These are phyloP conservation scores for Anomalospiza imberbis DNA, from an alignment of 2,797 vertebrate genomes.

Conservation along the genomic window DNA sequence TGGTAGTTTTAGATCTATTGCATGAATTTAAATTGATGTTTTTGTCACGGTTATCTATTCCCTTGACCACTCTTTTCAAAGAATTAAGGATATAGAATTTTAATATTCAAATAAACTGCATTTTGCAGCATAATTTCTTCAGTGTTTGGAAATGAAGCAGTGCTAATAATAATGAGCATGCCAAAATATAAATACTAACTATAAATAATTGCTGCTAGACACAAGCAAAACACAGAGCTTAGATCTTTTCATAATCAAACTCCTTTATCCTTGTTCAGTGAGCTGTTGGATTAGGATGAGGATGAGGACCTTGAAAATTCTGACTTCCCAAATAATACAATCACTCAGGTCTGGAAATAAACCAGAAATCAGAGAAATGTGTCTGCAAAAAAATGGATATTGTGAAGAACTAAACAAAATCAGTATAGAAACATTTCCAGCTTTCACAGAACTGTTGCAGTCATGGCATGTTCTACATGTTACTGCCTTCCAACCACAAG, in stretches of 20 bases:
- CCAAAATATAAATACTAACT: constrained; percentile 38
- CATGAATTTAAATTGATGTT: constrained; percentile 71
- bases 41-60: constrained; percentile 70
- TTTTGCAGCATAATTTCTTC: constrained; percentile 49
- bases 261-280: constrained; percentile 25
- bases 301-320: background rate
- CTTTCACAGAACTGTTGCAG: background rate
- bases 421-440: background rate
- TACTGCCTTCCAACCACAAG: background rate
- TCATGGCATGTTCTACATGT: background rate
- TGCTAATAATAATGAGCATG: constrained; percentile 55
- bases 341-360: background rate
- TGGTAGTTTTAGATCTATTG: constrained; percentile 67
- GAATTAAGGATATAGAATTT: constrained; percentile 61
- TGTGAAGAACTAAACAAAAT: background rate
- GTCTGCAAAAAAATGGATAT: background rate
- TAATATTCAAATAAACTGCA: constrained; percentile 67
- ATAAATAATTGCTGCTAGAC: constrained; percentile 38
- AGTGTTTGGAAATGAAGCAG: constrained; percentile 15
- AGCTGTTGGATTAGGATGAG: background rate
- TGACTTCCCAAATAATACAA: background rate
- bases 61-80: constrained; percentile 58
- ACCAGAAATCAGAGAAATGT: background rate
- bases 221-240: background rate
- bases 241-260: constrained; percentile 10